Percentiles rank a stretch among this genome's conserved stretches.
phyloP scores from a whole-genome alignment of 2,797 vertebrate genomes.

The Oryzias sinensis region DNA sequence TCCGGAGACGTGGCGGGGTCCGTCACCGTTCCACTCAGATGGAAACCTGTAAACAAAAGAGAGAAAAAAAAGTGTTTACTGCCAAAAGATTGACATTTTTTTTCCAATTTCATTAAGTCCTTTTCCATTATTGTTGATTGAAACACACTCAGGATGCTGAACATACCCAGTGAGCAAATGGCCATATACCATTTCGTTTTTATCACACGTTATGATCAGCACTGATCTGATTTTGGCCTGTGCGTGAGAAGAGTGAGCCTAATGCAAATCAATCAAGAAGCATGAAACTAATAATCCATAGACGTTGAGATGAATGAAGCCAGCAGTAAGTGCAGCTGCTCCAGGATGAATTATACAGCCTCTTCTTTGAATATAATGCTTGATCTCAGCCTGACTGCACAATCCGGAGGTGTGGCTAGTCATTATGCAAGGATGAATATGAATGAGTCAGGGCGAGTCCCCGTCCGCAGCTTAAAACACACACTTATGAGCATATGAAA shows the following conservation, averaged over 20 bases:
- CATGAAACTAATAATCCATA: conserved; percentile 17
- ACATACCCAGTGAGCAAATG: conserved; percentile 22
- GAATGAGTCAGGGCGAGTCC: conserved; percentile 68
- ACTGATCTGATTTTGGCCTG: background rate
- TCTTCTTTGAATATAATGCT: conserved; percentile 66
- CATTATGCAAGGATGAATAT: conserved; percentile 72
- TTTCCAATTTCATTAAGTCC: background rate
- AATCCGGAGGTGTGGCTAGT: conserved; percentile 60
- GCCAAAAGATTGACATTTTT: background rate
- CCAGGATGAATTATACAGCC: conserved; percentile 61
- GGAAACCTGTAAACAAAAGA: conserved; percentile 82
- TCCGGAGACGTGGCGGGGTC: conserved; percentile 93
- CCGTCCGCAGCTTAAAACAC: conserved; percentile 52
- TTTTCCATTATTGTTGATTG: no score
- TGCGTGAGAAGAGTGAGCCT: conserved; percentile 1
- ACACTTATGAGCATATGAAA: conserved; percentile 68
- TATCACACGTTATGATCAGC: conserved; percentile 25
- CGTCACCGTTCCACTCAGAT: conserved; percentile 96
- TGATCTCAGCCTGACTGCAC: conserved; percentile 65
- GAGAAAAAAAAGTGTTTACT: background rate
- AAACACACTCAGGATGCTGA: conserved; percentile 30
- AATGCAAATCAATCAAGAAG: conserved; percentile 23
- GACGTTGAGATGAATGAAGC: conserved; percentile 38
- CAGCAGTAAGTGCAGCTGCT: conserved; percentile 30
- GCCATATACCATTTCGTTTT: conserved; percentile 21